phyloP scores from a whole-genome alignment of 1,140 invertebrate species.

The Anagrus nilaparvatae region DNA sequence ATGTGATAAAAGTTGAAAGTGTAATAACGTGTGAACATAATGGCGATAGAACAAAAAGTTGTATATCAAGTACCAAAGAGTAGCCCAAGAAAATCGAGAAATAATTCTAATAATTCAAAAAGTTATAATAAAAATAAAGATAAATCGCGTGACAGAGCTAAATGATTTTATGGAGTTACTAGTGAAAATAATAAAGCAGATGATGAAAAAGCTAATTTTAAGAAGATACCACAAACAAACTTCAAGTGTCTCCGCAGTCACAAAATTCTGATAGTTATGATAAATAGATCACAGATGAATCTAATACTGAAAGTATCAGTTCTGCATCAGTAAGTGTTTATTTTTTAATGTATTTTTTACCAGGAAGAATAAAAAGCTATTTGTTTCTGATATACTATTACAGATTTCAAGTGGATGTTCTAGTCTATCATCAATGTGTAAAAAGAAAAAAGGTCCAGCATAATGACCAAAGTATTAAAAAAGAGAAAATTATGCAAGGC shows the following conservation, averaged over 20 bases:
- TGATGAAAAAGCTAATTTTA: conserved; percentile 16
- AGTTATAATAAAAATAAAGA: conserved; percentile 17
- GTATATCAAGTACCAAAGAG: conserved; percentile 37
- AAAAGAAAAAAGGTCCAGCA: conserved; percentile 42
- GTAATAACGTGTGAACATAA: no score
- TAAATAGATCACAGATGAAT: conserved; percentile 40
- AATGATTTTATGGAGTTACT: no score
- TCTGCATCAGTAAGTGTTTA: no score
- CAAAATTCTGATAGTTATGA: conserved; percentile 32
- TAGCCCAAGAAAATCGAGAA: conserved; percentile 32
- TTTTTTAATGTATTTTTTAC: conserved; percentile 22
- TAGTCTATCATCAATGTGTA: conserved; percentile 37
- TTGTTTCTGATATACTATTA: conserved; percentile 3
- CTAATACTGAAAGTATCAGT: conserved; percentile 34
- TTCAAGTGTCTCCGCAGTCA: no score
- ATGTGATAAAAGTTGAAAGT: conserved; percentile 49
- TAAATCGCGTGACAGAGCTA: no score
- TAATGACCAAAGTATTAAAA: no score
- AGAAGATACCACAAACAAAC: conserved; percentile 17
- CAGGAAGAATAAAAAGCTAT: background rate
- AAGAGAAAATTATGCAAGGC: conserved; percentile 45
- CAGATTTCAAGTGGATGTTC: conserved; percentile 37
- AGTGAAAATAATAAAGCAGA: no score
- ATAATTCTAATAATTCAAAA: conserved; percentile 21
- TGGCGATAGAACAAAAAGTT: no score